These are phyloP conservation scores for Patagioenas fasciata DNA, from an alignment of 2,113 vertebrate species.

Conservation along the genomic window DNA sequence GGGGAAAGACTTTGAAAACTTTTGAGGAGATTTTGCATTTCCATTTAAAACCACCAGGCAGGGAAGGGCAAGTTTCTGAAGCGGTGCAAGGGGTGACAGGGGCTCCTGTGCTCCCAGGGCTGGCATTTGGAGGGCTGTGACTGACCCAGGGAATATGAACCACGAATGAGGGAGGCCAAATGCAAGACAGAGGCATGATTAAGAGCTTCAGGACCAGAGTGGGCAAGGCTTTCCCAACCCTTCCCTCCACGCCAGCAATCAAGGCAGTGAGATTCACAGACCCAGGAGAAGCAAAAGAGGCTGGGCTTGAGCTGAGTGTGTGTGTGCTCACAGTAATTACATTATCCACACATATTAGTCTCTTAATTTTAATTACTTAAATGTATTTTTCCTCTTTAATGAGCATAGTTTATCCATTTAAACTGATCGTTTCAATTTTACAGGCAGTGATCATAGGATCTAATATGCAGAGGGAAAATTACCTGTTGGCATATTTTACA, in stretches of 20 bases:
- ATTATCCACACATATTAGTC: constrained; percentile 74
- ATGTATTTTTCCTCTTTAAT: constrained; percentile 77
- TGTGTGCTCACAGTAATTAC: constrained; percentile 64
- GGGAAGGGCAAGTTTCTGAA: not conserved
- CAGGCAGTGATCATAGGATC: constrained; percentile 68
- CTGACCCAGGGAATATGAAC: not conserved
- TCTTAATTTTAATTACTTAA: constrained; percentile 78
- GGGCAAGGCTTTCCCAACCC: not conserved
- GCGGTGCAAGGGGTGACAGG: not conserved
- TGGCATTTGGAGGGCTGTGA: not conserved
- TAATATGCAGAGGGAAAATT: constrained; percentile 73
- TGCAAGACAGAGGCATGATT: not conserved
- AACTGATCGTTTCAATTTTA: constrained; percentile 79
- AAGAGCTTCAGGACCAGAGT: not conserved
- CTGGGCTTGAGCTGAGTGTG: constrained; percentile 7
- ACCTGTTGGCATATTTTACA: constrained; percentile 76
- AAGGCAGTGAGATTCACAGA: constrained; percentile 35
- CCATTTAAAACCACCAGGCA: not conserved
- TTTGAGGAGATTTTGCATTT: not conserved
- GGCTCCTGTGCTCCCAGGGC: not conserved
- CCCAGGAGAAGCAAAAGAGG: constrained; percentile 7
- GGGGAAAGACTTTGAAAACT: not conserved
- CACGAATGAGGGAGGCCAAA: not conserved
- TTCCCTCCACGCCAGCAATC: not conserved
- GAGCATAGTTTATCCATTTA: constrained; percentile 76